Conservation (phyloP, 2,113 vertebrate species). For the Diphyllodes magnificus region DNA sequence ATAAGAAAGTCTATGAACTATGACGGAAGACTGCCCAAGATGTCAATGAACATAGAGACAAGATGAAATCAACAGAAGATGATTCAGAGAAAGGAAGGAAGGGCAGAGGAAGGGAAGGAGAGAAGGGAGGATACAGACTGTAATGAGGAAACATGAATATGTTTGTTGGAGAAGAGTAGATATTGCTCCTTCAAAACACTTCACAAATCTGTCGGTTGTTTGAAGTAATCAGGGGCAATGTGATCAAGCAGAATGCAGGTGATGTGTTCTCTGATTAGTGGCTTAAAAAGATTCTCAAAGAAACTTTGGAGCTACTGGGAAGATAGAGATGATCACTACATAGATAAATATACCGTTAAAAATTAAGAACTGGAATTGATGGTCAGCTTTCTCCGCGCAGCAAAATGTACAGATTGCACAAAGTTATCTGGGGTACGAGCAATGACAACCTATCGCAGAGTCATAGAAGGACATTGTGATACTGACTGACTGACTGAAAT, state of each 20-base stretch:
- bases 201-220: neutral
- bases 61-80: neutral
- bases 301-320: neutral
- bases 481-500: neutral
- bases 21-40: neutral
- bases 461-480: neutral
- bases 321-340: neutral
- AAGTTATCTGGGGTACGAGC: neutral
- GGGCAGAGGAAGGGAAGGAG: neutral
- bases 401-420: neutral
- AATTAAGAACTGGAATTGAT: neutral
- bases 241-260: neutral
- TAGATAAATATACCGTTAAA: neutral
- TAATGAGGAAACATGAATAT: neutral
- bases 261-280: neutral
- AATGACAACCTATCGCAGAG: neutral
- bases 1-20: neutral
- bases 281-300: neutral
- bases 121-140: neutral
- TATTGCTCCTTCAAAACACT: neutral
- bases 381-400: neutral
- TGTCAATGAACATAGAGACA: neutral
- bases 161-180: neutral
- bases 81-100: neutral
- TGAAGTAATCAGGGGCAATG: neutral